Percentiles rank a stretch among this genome's conserved stretches.
Conservation (phyloP, 2,888 invertebrate species). For the Spialia ferax region DNA sequence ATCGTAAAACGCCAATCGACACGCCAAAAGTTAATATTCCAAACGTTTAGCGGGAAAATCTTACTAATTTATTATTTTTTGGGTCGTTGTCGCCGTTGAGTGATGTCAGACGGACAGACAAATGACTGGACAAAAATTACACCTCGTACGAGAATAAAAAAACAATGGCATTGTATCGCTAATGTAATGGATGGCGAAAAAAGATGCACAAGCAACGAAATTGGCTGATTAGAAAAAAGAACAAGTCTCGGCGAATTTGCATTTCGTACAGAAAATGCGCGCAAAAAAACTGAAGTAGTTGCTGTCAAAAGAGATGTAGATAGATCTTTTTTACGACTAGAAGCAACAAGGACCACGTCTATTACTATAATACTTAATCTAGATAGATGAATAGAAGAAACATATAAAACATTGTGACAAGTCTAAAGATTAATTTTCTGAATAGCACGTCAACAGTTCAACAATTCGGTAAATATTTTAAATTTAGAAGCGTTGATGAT, state of each 20-base stretch:
- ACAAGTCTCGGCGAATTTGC: conserved; percentile 52
- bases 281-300: conserved; percentile 51
- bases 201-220: conserved; percentile 61
- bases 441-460: background rate
- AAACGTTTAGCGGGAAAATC: conserved; percentile 59
- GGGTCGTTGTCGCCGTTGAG: conserved; percentile 76
- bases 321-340: background rate
- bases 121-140: conserved; percentile 66
- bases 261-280: conserved; percentile 54
- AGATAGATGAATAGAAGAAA: background rate
- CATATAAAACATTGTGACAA: background rate
- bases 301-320: conserved; percentile 6
- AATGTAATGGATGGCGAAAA: conserved; percentile 62
- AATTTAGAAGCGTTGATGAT: too few relatives aligned
- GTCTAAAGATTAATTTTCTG: background rate
- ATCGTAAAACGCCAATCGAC: conserved; percentile 48
- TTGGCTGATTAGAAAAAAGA: conserved; percentile 53
- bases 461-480: background rate
- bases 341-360: background rate
- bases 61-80: conserved; percentile 75
- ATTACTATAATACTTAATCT: too few relatives aligned
- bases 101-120: conserved; percentile 76
- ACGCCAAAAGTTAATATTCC: conserved; percentile 52
- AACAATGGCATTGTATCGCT: conserved; percentile 67
- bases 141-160: conserved; percentile 58